Base-by-base conservation (phyloP, 2,888 invertebrate genomes). In the Heteromurus nitidus region DNA sequence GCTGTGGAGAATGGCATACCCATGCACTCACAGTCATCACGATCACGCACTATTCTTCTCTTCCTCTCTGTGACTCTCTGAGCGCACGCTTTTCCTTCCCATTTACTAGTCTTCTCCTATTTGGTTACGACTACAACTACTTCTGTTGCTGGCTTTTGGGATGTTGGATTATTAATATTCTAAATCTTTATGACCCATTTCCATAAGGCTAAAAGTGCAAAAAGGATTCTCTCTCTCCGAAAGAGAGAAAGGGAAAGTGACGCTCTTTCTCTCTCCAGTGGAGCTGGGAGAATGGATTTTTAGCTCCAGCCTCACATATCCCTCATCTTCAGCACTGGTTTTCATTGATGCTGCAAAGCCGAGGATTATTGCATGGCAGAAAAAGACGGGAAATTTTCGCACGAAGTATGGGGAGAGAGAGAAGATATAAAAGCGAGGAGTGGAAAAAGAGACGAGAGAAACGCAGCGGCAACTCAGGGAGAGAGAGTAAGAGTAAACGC, bases 121-220 rank as follows among this genome's bases (percentile, higher is more conserved):
- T 24, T 24, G 20, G 22, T n/a, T n/a, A n/a, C n/a, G n/a, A n/a
- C n/a, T n/a, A n/a, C n/a, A n/a, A n/a, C n/a, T n/a, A n/a, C n/a
- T n/a, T n/a, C 55, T 55, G 22, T 24, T 55, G 22, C 22, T 22
- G 22, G 20, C 16, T 50, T 9, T 28, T 50, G 28, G 42, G 60
- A 24, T 55, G 31, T 44, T 64, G 58, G 79, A 79, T 79, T 79
- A 79, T 79, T 79, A 79, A 79, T 79, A 79, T 79, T 79, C 79
- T 79, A 79, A 79, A 72, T 79, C 79, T 79, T 79, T 72, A 79
- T 79, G 79, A 79, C 70, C 79, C 79, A 79, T 79, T 79, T 79
- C 68, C 70, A 72, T 64, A 60, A 62, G 69, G 62, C 68, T 77
- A 69, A 68, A 76, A 62, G 60, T 68, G 60, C 47, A 77, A 58